Evolutionary conservation across 2,113 vertebrate genomes (phyloP).

Genomic region (Lophius piscatorius): DNA sequence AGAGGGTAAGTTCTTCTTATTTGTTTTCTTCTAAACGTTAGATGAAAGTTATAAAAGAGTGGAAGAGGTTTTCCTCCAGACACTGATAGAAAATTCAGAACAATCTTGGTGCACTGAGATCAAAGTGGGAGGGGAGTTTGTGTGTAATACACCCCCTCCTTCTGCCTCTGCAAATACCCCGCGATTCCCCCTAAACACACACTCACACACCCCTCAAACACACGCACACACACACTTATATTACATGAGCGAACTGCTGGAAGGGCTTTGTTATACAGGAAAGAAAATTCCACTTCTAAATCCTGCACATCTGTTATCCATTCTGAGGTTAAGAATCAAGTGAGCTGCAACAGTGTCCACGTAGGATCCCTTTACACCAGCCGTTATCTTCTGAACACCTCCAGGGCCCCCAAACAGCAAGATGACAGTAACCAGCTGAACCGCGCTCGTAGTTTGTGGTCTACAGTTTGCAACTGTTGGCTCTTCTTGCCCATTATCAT

Average conservation of each 20-base stretch:
- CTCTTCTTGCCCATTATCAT: constrained; percentile 36
- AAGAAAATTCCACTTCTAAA: constrained; percentile 63
- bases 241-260: constrained; percentile 43
- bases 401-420: constrained; percentile 8
- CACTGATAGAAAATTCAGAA: constrained; percentile 10
- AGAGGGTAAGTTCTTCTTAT: constrained; percentile 74
- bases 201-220: constrained; percentile 8
- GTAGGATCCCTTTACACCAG: constrained; percentile 47
- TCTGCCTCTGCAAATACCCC: not conserved
- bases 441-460: constrained; percentile 2
- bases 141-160: constrained; percentile 36
- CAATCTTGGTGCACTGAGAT: constrained; percentile 35
- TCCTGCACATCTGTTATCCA: constrained; percentile 74
- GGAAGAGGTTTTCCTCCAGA: not conserved
- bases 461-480: constrained; percentile 1
- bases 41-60: not conserved
- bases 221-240: constrained; percentile 35
- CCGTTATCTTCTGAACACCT: constrained; percentile 41
- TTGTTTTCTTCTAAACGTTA: not conserved
- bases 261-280: constrained; percentile 72
- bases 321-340: constrained; percentile 64
- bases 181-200: constrained; percentile 9
- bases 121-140: constrained; percentile 63
- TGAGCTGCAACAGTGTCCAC: constrained; percentile 57
- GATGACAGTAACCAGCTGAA: constrained; percentile 14